Conservation (phyloP, 1,140 invertebrate genomes). For the Triops longicaudatus region DNA sequence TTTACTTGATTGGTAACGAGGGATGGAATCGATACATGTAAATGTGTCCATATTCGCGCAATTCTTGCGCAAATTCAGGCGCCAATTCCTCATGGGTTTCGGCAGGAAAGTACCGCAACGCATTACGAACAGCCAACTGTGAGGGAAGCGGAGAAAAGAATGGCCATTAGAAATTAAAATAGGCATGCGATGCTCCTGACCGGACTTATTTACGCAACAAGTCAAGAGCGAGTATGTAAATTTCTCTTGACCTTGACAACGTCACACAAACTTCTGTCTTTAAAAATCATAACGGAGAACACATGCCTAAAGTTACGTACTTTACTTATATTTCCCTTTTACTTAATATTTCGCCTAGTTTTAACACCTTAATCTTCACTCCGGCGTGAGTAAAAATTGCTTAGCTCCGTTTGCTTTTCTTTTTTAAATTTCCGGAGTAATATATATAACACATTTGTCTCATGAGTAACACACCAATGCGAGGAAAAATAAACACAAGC, state of each 20-base stretch:
- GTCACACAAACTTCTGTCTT: not conserved
- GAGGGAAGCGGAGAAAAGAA: conserved; percentile 7
- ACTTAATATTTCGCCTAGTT: too few relatives aligned
- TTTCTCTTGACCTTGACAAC: conserved; percentile 3
- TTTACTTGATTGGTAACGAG: conserved; percentile 44
- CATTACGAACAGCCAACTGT: conserved; percentile 51
- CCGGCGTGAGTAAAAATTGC: too few relatives aligned
- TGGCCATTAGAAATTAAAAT: not conserved
- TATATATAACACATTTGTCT: too few relatives aligned
- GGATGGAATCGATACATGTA: conserved; percentile 59
- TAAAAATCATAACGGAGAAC: not conserved
- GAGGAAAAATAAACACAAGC: too few relatives aligned
- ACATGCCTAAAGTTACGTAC: not conserved
- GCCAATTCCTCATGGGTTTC: conserved; percentile 44
- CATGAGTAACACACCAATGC: too few relatives aligned
- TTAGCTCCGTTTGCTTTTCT: not conserved
- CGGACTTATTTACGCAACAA: conserved; percentile 14
- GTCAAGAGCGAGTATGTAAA: not conserved
- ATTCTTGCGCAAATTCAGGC: conserved; percentile 51
- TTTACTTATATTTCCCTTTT: too few relatives aligned
- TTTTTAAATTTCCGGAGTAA: too few relatives aligned
- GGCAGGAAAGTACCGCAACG: conserved; percentile 54
- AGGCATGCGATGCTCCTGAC: not conserved
- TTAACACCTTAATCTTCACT: conserved; percentile 9
- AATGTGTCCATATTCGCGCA: conserved; percentile 54